Evolutionary conservation across 2,888 invertebrate genomes (phyloP), one percentile per base, ranked within the genome.

Genomic region (Diadegma fenestrale): DNA sequence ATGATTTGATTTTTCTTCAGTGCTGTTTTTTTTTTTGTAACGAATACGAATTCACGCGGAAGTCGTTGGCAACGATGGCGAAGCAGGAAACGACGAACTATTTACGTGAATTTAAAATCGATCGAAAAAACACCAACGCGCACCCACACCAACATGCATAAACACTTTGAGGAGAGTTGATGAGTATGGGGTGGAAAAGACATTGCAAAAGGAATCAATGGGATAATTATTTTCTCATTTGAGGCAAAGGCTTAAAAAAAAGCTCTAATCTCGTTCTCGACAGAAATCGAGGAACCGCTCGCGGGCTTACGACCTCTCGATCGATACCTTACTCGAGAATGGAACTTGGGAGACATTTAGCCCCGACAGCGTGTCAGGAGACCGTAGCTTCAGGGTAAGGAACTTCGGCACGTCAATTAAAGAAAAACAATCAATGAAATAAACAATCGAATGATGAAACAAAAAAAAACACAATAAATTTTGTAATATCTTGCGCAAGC

Each of bases 311-410:
- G 95, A 95, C 91, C 95, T 95, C 89, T 95, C 95, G 89, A 92
- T 94, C 92, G 95, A 95, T 94, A 94, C 95, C 90, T 95, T 95
- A 91, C 94, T 95, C 91, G 95, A 95, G 91, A 95, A 95, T 92
- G 95, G 95, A 91, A 94, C 95, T 91, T 96, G 96, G 96, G 95
- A 95, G 94, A 94, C 94, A 91, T 95, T 95, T 94, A 94, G 94
- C 92, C 94, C 95, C 90, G 94, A 94, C 91, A 95, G 95, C 93
- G 94, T 95, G 91, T 93, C 94, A 90, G 95, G 95, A 91, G 95
- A 95, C 92, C 94, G 94, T 91, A 94, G 95, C 90, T 95, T 95
- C 93, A 95, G 95, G 95, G 96, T 96, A 95, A 95, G 95, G 90
- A 87, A 85, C 91, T 71, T 82, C 84, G 86, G 85, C 86, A 84